phyloP scores from a whole-genome alignment of 2,113 vertebrate genomes.

The Gasterosteus aculeatus region DNA sequence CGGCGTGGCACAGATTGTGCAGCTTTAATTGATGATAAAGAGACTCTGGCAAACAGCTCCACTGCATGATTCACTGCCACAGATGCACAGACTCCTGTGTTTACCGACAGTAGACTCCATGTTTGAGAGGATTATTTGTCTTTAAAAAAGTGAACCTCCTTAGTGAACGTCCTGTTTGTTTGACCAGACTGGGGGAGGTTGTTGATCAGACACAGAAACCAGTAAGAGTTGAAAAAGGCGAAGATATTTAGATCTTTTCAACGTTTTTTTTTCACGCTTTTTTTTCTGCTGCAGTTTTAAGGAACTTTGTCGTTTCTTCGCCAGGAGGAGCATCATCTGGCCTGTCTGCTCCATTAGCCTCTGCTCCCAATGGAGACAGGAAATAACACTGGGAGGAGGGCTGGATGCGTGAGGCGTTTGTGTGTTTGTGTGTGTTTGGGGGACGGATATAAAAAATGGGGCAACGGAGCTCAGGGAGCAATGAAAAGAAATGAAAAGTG shows the following conservation, averaged over 20 bases:
- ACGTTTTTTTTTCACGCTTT: not conserved
- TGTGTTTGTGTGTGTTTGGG: slow-evolving; percentile 4
- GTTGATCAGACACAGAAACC: not conserved
- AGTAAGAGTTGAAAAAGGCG: not conserved
- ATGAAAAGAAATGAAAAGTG: slow-evolving; percentile 3
- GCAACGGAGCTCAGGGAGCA: slow-evolving; percentile 21
- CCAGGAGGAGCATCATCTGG: slow-evolving; percentile 71
- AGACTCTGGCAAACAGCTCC: not conserved
- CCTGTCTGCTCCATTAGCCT: slow-evolving; percentile 72
- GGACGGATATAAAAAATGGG: slow-evolving; percentile 25
- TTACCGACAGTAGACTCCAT: not conserved
- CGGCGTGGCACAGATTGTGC: not conserved
- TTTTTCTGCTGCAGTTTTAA: slow-evolving; percentile 49
- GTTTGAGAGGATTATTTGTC: not conserved
- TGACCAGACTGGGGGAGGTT: not conserved
- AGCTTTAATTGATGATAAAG: not conserved
- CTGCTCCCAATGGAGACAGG: slow-evolving; percentile 60
- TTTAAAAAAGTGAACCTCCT: not conserved
- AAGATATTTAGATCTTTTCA: not conserved
- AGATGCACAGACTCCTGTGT: not conserved
- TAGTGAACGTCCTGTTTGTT: not conserved
- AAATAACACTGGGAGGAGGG: slow-evolving; percentile 57
- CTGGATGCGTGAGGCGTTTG: slow-evolving; percentile 29
- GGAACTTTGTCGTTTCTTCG: slow-evolving; percentile 60
- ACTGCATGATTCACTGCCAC: not conserved